Percentiles rank a stretch among this genome's conserved stretches.
Conservation (phyloP, 2,888 invertebrate genomes). For the Cosmorhoe ocellata region DNA sequence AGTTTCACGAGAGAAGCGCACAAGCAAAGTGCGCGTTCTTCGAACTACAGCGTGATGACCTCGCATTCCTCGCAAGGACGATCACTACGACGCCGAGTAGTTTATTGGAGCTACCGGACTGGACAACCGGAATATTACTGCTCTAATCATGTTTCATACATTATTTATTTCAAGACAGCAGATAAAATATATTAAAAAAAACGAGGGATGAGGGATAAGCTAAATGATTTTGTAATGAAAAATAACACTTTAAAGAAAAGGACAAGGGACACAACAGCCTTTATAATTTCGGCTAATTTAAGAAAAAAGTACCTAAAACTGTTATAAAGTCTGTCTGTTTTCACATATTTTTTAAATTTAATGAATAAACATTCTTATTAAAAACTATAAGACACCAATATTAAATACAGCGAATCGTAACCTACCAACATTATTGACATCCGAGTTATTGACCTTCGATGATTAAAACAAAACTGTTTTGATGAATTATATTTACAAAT, state of each 20-base stretch:
- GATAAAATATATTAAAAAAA: too few relatives aligned
- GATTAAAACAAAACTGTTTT: slow-evolving; percentile 41
- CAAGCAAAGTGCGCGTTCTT: slow-evolving; percentile 64
- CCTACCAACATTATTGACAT: background rate
- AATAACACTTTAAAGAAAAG: too few relatives aligned
- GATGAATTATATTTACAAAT: slow-evolving; percentile 40
- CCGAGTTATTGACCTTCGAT: slow-evolving; percentile 35
- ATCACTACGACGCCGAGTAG: slow-evolving; percentile 53
- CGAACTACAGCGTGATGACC: slow-evolving; percentile 71
- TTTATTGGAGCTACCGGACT: slow-evolving; percentile 40
- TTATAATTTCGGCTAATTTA: too few relatives aligned
- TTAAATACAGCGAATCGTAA: too few relatives aligned
- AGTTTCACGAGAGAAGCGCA: slow-evolving; percentile 71
- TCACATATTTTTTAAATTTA: too few relatives aligned
- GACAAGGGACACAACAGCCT: too few relatives aligned
- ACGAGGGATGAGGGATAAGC: too few relatives aligned
- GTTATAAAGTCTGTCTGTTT: too few relatives aligned
- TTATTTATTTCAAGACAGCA: background rate
- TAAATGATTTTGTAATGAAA: too few relatives aligned
- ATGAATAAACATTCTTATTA: too few relatives aligned
- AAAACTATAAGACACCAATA: too few relatives aligned
- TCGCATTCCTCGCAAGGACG: slow-evolving; percentile 83
- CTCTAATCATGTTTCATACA: background rate
- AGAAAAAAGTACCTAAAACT: too few relatives aligned
- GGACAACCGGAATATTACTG: slow-evolving; percentile 24